Conservation (phyloP, 2,888 invertebrate species). For the Empis livida region DNA sequence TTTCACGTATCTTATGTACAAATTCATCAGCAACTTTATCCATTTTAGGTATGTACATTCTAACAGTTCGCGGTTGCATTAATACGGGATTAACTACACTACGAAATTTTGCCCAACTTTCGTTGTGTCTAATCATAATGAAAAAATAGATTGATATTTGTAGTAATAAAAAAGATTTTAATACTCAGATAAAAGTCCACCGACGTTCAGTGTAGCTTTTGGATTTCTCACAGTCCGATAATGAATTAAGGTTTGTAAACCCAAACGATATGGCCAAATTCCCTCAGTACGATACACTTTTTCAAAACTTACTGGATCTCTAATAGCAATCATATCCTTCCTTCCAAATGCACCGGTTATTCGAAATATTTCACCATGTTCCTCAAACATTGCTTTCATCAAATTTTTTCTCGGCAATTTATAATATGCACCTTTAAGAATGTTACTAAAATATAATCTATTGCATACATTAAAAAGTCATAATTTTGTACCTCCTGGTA, state of each 20-base stretch:
- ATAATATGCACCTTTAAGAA: slow-evolving; percentile 14
- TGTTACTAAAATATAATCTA: not conserved
- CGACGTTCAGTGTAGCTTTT: slow-evolving; percentile 12
- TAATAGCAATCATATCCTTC: slow-evolving; percentile 31
- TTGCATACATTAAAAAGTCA: not conserved
- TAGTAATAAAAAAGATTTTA: too few species aligned
- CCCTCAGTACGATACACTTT: slow-evolving; percentile 38
- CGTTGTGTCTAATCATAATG: slow-evolving; percentile 46
- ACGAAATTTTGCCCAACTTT: slow-evolving; percentile 52
- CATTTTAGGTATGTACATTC: slow-evolving; percentile 39
- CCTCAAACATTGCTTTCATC: slow-evolving; percentile 13
- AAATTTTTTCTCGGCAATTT: slow-evolving; percentile 15
- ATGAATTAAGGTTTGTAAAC: slow-evolving; percentile 28
- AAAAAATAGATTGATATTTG: too few species aligned
- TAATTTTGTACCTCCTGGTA: slow-evolving; percentile 19
- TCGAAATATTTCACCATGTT: slow-evolving; percentile 33
- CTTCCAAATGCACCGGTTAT: slow-evolving; percentile 31
- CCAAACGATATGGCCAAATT: slow-evolving; percentile 33
- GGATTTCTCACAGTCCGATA: slow-evolving; percentile 28
- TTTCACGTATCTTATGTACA: slow-evolving; percentile 18
- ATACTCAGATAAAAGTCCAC: slow-evolving; percentile 17
- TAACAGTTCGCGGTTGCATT: slow-evolving; percentile 46
- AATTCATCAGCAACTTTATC: slow-evolving; percentile 30
- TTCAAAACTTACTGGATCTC: slow-evolving; percentile 40
- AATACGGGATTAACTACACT: slow-evolving; percentile 53